A percentile compares a stretch with the other conserved stretches of the same genome.
These are phyloP conservation scores for Polyodon spathula DNA, from an alignment of 2,113 vertebrate genomes.

Conservation along the genomic window DNA sequence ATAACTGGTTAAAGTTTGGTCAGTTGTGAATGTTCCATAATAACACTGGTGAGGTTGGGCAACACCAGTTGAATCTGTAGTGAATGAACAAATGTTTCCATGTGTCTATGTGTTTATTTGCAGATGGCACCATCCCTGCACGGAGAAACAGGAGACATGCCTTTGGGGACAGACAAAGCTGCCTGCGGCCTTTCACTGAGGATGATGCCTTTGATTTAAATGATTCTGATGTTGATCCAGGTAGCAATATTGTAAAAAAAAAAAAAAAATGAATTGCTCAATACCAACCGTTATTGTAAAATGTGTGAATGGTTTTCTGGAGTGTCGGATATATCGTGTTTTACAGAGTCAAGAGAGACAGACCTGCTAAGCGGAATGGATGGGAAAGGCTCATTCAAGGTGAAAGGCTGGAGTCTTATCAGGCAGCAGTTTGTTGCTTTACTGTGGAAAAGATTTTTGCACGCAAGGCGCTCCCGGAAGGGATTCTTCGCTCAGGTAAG, in stretches of 20 bases:
- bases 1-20: no score
- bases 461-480: conserved; percentile 84
- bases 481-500: conserved; percentile 95
- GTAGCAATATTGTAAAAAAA: conserved; percentile 43
- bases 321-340: conserved; percentile 4
- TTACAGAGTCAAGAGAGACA: conserved; percentile 63
- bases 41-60: no score
- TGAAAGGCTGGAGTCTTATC: conserved; percentile 80
- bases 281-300: background rate
- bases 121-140: conserved; percentile 84
- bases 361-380: conserved; percentile 61
- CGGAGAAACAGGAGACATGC: conserved; percentile 68
- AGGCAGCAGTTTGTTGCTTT: conserved; percentile 86
- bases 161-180: conserved; percentile 91
- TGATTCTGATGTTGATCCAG: conserved; percentile 81
- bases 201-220: conserved; percentile 73
- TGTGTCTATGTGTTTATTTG: conserved; percentile 10
- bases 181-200: conserved; percentile 78
- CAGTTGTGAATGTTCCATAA: no score
- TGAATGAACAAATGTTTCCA: background rate
- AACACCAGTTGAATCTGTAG: no score
- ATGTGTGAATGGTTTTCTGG: background rate
- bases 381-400: conserved; percentile 75
- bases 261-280: background rate
- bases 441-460: conserved; percentile 88